A percentile compares a stretch with the other conserved stretches of the same genome.
Evolutionary conservation across 2,113 vertebrate genomes (phyloP).

Genomic region (Himantopus leucocephalus): DNA sequence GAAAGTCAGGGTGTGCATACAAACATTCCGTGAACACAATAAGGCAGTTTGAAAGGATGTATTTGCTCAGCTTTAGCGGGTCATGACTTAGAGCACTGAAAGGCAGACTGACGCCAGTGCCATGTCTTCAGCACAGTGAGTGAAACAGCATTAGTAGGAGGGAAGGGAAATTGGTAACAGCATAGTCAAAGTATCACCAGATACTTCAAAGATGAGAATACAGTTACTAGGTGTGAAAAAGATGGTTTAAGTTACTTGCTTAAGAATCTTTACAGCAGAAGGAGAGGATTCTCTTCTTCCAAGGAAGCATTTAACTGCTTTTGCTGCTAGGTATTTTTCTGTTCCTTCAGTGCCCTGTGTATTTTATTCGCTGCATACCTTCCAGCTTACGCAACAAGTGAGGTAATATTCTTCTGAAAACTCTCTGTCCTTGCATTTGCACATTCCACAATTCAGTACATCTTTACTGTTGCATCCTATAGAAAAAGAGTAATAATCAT

Average conservation of each 20-base stretch:
- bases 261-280: not conserved
- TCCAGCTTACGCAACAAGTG: not conserved
- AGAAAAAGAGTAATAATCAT: not conserved
- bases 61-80: not conserved
- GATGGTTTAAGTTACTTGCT: not conserved
- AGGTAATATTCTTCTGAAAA: not conserved
- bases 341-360: not conserved
- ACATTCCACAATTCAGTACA: accelerated
- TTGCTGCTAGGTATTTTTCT: not conserved
- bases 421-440: not conserved
- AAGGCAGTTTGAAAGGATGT: not conserved
- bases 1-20: not conserved
- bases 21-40: not conserved
- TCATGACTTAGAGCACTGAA: not conserved
- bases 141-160: not conserved
- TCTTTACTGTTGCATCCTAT: not conserved
- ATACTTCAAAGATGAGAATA: not conserved
- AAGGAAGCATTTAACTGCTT: not conserved
- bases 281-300: not conserved
- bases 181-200: not conserved
- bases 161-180: not conserved
- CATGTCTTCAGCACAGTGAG: not conserved
- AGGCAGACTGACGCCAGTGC: not conserved
- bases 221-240: not conserved
- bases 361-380: not conserved